phyloP scores from a whole-genome alignment of 2,888 invertebrate genomes.

The Erynnis tages region DNA sequence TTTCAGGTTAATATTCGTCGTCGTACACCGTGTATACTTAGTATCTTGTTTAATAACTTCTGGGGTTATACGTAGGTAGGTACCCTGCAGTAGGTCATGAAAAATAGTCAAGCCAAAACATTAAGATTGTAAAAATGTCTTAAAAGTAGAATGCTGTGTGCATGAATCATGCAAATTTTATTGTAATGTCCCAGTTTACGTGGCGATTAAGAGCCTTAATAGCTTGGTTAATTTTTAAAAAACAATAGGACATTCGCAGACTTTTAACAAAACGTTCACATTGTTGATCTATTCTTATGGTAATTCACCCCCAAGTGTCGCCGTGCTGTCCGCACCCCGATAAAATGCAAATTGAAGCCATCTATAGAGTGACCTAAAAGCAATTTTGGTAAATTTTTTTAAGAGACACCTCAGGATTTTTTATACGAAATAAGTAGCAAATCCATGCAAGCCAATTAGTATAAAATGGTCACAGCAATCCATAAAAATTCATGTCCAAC shows the following conservation, averaged over 20 bases:
- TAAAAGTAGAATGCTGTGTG: background rate
- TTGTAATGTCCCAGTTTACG: background rate
- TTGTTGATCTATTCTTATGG: constrained; percentile 2
- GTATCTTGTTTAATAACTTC: no score
- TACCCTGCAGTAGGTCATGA: no score
- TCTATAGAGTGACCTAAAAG: constrained; percentile 8
- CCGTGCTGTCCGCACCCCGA: constrained; percentile 4
- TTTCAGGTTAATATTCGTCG: no score
- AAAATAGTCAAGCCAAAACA: no score
- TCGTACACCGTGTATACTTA: no score
- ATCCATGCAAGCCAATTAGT: no score
- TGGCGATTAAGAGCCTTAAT: background rate
- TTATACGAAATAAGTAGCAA: no score
- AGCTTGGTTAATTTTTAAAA: background rate
- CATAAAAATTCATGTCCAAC: no score
- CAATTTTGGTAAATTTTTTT: background rate
- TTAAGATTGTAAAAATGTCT: background rate
- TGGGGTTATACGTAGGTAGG: no score
- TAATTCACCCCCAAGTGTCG: constrained; percentile 6
- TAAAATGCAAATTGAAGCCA: constrained; percentile 4
- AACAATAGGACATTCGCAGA: background rate
- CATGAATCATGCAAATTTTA: background rate
- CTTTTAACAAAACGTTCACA: background rate
- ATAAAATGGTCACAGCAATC: no score
- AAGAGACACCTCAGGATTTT: no score